Conservation (phyloP, 2,113 vertebrate genomes). For the Peromyscus leucopus region DNA sequence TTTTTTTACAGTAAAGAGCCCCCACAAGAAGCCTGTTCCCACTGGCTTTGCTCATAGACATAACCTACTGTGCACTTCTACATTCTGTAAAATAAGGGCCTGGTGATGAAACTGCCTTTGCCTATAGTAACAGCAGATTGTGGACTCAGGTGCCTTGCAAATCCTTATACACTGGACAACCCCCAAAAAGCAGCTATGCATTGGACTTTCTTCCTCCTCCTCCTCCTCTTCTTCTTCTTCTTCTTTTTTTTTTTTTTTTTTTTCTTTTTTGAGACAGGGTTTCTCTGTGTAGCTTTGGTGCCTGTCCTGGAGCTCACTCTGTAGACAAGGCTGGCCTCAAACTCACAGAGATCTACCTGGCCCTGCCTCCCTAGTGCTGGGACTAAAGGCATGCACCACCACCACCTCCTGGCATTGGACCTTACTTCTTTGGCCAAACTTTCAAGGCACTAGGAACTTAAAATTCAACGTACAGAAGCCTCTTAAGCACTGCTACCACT, state of each 20-base stretch:
- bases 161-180: background rate
- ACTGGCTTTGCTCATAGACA: background rate
- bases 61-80: background rate
- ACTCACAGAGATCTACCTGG: too few species aligned
- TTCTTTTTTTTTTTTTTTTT: too few species aligned
- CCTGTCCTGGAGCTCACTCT: too few species aligned
- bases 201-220: background rate
- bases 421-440: background rate
- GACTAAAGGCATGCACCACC: too few species aligned
- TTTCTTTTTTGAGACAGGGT: too few species aligned
- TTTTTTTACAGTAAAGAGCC: background rate
- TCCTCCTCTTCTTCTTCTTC: too few species aligned
- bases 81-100: background rate
- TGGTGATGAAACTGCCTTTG: background rate
- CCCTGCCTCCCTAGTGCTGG: too few species aligned
- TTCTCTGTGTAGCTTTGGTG: too few species aligned
- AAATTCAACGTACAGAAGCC: constrained; percentile 10
- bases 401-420: background rate
- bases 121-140: rapidly evolving
- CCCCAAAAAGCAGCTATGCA: background rate
- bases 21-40: background rate
- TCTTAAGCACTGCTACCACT: background rate
- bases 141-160: background rate
- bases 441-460: constrained; percentile 5
- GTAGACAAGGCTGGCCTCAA: too few species aligned